Evolutionary conservation across 2,113 vertebrate species (phyloP).

Genomic region (Thermophis baileyi): DNA sequence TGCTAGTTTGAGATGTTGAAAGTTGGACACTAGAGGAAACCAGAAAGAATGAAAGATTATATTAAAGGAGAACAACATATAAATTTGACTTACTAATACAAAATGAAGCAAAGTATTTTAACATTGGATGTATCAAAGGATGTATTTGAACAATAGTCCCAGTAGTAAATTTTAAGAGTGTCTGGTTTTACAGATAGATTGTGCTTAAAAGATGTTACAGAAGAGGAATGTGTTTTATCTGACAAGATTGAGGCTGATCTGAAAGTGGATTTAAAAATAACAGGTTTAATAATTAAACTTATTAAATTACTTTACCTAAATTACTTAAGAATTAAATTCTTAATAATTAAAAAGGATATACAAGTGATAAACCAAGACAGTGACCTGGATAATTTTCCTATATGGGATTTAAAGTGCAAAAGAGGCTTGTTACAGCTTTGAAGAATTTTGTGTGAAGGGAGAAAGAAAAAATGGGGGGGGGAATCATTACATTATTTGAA

Average conservation of each 20-base stretch:
- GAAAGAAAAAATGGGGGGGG: neutral
- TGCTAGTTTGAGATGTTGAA: neutral
- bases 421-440: neutral
- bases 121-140: neutral
- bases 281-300: neutral
- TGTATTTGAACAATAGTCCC: neutral
- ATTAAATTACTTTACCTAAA: neutral
- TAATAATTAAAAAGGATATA: neutral
- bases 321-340: neutral
- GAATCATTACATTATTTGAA: neutral
- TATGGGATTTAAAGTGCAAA: neutral
- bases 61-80: neutral
- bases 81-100: neutral
- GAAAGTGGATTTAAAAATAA: neutral
- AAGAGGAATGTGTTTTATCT: neutral
- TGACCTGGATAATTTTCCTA: neutral
- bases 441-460: neutral
- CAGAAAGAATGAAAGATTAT: neutral
- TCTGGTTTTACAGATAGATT: neutral
- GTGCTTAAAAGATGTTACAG: neutral
- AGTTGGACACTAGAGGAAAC: neutral
- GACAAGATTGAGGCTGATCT: neutral
- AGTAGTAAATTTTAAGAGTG: neutral
- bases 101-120: neutral
- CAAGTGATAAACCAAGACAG: neutral